Evolutionary conservation across 2,888 invertebrate genomes (phyloP), one percentile per base, ranked within the genome.

Genomic region (Diarsia rubi): DNA sequence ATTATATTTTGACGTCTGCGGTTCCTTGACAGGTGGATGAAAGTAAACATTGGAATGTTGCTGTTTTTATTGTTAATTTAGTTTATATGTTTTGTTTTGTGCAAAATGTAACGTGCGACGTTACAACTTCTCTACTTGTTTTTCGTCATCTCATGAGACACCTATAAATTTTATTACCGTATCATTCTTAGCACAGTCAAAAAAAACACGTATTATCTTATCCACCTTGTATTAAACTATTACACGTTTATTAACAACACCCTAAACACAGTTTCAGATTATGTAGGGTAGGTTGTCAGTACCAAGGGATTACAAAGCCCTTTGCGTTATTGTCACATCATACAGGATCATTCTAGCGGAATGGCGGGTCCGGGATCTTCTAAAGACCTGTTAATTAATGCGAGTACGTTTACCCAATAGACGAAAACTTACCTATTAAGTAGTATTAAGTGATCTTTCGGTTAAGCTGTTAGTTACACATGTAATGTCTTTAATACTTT

Each of bases 221-320:
- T 14, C 37, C 37, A 3, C n/a, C 27, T 57, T 9, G n/a, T 59
- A 27, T 31, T 12, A 44, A 21, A 42, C 37, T 63, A 54, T 62
- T 5, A 49, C 63, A 62, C 31, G 47, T n/a, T 44, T 66, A 45
- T 49, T 44, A 52, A 12, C 66, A 44, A 6, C 5, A 0, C 24
- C 47, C 62, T 37, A 16, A 49, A 69, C 12, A 63, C 57, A 64
- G 57, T 64, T 66, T 27, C n/a, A n/a, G 27, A 69, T 52, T 66
- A 59, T 66, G n/a, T 31, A 57, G 24, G 62, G 49, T 52, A 16
- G 24, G 19, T 42, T 49, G 6, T 14, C 42, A 59, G 27, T n/a
- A 60, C 69, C 45, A 64, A 74, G 45, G 80, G 75, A 75, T 79
- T 66, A 66, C 52, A 5, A 44, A 62, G 44, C 73, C 54, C 27